A percentile compares a stretch with the other conserved stretches of the same genome.
phyloP scores from a whole-genome alignment of 1,140 invertebrate species.

The fruit fly (Drosophila melanogaster) region DNA sequence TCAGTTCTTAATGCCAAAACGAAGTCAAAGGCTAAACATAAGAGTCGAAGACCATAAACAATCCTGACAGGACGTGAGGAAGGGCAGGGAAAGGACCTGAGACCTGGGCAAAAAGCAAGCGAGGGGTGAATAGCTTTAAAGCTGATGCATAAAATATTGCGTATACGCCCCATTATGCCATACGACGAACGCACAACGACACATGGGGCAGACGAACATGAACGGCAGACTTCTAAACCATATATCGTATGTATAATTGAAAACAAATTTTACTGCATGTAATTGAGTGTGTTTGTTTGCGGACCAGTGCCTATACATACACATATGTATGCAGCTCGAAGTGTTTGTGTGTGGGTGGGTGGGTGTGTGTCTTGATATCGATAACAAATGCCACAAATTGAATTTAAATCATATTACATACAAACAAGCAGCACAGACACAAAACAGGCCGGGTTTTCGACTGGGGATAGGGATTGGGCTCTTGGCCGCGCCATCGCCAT shows the following conservation, averaged over 20 bases:
- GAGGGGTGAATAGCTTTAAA: slow-evolving; percentile 62
- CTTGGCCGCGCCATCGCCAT: slow-evolving; percentile 47
- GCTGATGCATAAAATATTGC: slow-evolving; percentile 69
- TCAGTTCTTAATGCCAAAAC: slow-evolving; percentile 33
- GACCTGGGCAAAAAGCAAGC: not conserved
- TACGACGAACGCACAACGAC: slow-evolving; percentile 9
- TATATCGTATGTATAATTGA: slow-evolving; percentile 73
- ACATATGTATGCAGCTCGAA: not conserved
- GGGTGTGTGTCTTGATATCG: slow-evolving; percentile 71
- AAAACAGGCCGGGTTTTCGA: slow-evolving; percentile 20
- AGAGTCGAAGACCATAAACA: slow-evolving; percentile 28
- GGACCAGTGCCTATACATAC: not conserved
- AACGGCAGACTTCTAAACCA: slow-evolving; percentile 53
- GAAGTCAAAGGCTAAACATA: slow-evolving; percentile 21
- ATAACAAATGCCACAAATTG: slow-evolving; percentile 81
- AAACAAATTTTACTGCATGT: slow-evolving; percentile 79
- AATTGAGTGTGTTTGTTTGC: slow-evolving; percentile 62
- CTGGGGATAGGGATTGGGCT: slow-evolving; percentile 18
- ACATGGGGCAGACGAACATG: slow-evolving; percentile 17
- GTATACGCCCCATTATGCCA: slow-evolving; percentile 59
- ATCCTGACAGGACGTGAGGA: slow-evolving; percentile 10
- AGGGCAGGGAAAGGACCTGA: not conserved
- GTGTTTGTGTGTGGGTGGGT: slow-evolving; percentile 17
- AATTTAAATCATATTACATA: slow-evolving; percentile 80
- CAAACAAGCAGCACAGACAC: slow-evolving; percentile 36